A percentile compares a stretch with the other conserved stretches of the same genome.
phyloP scores from a whole-genome alignment of 2,113 vertebrate species.

The Phylloscopus trochilus region DNA sequence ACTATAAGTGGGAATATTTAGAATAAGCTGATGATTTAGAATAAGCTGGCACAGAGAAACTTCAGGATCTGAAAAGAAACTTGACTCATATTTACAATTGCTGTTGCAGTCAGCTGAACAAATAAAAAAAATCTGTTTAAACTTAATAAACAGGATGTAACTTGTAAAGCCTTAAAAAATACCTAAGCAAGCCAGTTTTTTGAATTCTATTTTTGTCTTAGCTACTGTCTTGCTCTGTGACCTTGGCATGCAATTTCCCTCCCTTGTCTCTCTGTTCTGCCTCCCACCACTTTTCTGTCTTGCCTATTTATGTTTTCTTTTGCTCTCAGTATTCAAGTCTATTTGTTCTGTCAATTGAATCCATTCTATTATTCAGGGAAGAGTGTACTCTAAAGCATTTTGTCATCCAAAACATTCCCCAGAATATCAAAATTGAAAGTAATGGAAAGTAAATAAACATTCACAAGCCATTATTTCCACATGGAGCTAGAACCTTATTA shows the following conservation, averaged over 20 bases:
- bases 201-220: slow-evolving; percentile 33
- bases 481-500: slow-evolving; percentile 16
- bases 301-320: slow-evolving; percentile 35
- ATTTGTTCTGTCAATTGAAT: slow-evolving; percentile 48
- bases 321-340: background rate
- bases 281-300: slow-evolving; percentile 37
- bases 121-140: slow-evolving; percentile 2
- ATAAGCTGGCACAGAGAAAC: background rate
- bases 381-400: slow-evolving; percentile 7
- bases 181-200: background rate
- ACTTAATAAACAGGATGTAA: slow-evolving; percentile 43
- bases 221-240: slow-evolving; percentile 44
- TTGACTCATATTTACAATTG: background rate
- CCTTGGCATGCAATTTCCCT: slow-evolving; percentile 47
- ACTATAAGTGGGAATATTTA: background rate
- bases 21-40: background rate
- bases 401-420: slow-evolving; percentile 12
- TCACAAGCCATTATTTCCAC: slow-evolving; percentile 37
- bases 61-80: background rate
- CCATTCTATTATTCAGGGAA: slow-evolving; percentile 3
- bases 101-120: slow-evolving; percentile 11
- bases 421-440: slow-evolving; percentile 26
- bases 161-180: background rate
- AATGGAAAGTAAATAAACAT: slow-evolving; percentile 45
- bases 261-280: background rate